Evolutionary conservation across 1,140 invertebrate species (phyloP), one percentile per base, ranked within the genome.

Genomic region (Heliconius melpomene): DNA sequence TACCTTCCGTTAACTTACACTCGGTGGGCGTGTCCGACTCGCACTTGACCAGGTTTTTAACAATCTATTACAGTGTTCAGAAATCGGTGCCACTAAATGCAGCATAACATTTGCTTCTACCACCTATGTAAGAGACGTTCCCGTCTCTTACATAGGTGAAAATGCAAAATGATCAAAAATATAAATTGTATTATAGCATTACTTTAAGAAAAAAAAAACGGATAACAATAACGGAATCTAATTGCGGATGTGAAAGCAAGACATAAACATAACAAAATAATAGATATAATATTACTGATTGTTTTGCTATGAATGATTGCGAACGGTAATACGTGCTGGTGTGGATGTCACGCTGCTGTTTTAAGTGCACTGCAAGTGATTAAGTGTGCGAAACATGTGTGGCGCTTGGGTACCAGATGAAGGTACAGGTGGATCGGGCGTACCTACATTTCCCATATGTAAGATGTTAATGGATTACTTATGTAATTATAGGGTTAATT

Each of bases 191-290:
- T 46, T 16, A 46, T 1, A 46, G 13, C 40, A 16, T 46, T 46
- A 36, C 7, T 7, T 36, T 36, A 16, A 46, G 40, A 46, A 46
- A 46, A 46, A 29, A n/a, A 46, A 46, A 46, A 46, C 16, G 13
- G 40, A 16, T 46, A 46, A 16, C 13, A 46, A 81, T 87, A 85
- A 87, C 86, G 87, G 86, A 75, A 87, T 85, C 79, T 78, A 77
- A 82, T 80, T 82, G 80, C 85, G 87, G 87, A 86, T 87, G 86
- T 88, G 85, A 88, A 88, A 87, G 87, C 87, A 83, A 86, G 83
- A 87, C 75, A 82, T 81, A 83, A 88, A 83, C 81, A 83, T 85
- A 82, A 78, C 81, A 82, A 87, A 87, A 87, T 85, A 72, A 79
- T 82, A 77, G 70, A 46, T 77, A 80, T 60, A 75, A 46, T 72